A percentile compares a stretch with the other conserved stretches of the same genome.
Evolutionary conservation across 2,113 vertebrate species (phyloP).

Genomic region (Sinocyclocheilus anophthalmus): DNA sequence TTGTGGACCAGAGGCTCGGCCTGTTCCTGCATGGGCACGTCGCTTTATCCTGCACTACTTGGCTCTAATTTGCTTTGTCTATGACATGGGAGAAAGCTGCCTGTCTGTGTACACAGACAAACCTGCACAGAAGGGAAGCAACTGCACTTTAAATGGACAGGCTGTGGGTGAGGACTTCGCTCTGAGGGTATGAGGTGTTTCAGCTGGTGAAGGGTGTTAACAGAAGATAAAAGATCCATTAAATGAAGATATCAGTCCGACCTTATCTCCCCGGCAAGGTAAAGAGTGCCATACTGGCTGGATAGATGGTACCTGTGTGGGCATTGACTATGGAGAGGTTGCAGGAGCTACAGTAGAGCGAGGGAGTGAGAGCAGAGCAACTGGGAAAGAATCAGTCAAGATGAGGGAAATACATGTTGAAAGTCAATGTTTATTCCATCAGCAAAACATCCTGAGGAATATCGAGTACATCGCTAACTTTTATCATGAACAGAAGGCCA

Average conservation of each 20-base stretch:
- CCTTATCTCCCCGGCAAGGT: neutral
- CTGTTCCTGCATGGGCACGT: constrained; percentile 83
- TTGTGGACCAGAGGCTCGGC: constrained; percentile 81
- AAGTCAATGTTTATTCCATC: constrained; percentile 68
- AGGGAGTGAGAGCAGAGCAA: neutral
- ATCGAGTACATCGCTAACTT: constrained; percentile 80
- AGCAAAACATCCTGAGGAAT: constrained; percentile 72
- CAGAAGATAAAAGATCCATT: neutral
- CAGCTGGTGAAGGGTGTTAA: fast-evolving
- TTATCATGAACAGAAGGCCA: constrained; percentile 79
- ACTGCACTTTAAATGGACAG: constrained; percentile 57
- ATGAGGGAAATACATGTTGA: constrained; percentile 45
- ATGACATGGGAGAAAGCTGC: constrained; percentile 79
- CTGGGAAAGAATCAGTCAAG: constrained; percentile 5
- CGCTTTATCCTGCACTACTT: constrained; percentile 80
- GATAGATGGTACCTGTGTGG: constrained; percentile 62
- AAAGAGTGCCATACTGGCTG: neutral
- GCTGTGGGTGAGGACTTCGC: constrained; percentile 39
- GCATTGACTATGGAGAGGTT: constrained; percentile 59
- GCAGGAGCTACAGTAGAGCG: constrained; percentile 42
- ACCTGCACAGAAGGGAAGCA: constrained; percentile 35
- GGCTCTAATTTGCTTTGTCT: constrained; percentile 82
- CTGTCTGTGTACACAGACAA: constrained; percentile 50
- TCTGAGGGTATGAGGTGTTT: neutral
- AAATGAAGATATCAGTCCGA: constrained; percentile 31